Percentiles rank a stretch among this genome's conserved stretches.
Conservation (phyloP, 2,113 vertebrate genomes). For the Mus spicilegus region DNA sequence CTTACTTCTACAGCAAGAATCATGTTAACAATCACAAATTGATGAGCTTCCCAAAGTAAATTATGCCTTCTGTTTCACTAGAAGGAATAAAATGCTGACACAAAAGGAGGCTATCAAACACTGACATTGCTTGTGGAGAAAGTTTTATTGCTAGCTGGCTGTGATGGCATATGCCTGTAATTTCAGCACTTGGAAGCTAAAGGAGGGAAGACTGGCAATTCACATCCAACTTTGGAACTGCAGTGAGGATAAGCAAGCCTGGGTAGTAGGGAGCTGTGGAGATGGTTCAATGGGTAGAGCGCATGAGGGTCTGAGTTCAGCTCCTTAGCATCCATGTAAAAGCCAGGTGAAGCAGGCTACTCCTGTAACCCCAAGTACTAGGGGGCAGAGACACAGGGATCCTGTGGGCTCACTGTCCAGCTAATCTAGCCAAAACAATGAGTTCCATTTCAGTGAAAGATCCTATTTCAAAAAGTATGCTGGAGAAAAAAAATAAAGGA, state of each 20-base stretch:
- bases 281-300: neutral
- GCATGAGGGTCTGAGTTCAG: neutral
- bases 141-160: neutral
- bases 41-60: neutral
- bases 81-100: neutral
- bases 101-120: neutral
- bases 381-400: neutral
- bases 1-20: conserved; percentile 36
- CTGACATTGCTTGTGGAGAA: neutral
- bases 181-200: neutral
- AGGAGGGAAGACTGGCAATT: neutral
- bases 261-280: neutral
- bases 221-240: neutral
- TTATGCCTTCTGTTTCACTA: neutral
- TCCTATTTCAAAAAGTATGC: neutral
- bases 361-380: neutral
- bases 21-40: conserved; percentile 27
- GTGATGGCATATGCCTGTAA: neutral
- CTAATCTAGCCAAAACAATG: neutral
- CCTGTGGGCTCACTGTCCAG: neutral
- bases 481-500: neutral
- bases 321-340: neutral
- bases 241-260: neutral
- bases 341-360: neutral
- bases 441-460: neutral